Conservation (phyloP, 2,113 vertebrate species). For the Galemys pyrenaicus region DNA sequence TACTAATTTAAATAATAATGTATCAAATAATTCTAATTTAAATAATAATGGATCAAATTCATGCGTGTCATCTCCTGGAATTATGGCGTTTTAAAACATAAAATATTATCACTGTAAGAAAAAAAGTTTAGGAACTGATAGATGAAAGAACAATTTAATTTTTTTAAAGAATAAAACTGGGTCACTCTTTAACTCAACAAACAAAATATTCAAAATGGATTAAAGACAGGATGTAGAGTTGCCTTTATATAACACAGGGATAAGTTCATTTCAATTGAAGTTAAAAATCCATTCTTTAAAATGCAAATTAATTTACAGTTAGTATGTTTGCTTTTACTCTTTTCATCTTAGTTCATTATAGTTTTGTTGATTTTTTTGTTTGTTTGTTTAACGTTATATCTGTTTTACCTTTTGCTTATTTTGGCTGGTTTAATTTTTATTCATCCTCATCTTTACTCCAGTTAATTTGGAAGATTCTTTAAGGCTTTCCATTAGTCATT, state of each 20-base stretch:
- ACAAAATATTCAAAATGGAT: no score
- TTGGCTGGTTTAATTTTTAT: background rate
- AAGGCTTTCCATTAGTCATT: background rate
- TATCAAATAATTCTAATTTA: background rate
- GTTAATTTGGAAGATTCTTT: background rate
- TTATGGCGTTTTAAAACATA: background rate
- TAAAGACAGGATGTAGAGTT: background rate
- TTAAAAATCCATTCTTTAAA: background rate
- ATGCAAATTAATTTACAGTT: background rate
- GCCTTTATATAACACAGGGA: background rate
- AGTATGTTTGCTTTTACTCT: background rate
- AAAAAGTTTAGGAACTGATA: background rate
- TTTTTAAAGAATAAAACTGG: no score
- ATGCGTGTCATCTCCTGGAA: background rate
- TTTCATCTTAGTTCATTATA: background rate
- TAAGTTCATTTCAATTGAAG: background rate
- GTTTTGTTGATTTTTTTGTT: no score
- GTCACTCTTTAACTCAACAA: no score
- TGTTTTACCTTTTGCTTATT: background rate
- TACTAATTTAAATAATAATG: background rate
- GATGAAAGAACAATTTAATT: background rate
- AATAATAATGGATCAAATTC: background rate
- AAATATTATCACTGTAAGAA: background rate
- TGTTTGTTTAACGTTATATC: background rate
- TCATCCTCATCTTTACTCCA: background rate